Evolutionary conservation across 2,113 vertebrate species (phyloP).

Genomic region (Cygnus buccinator): DNA sequence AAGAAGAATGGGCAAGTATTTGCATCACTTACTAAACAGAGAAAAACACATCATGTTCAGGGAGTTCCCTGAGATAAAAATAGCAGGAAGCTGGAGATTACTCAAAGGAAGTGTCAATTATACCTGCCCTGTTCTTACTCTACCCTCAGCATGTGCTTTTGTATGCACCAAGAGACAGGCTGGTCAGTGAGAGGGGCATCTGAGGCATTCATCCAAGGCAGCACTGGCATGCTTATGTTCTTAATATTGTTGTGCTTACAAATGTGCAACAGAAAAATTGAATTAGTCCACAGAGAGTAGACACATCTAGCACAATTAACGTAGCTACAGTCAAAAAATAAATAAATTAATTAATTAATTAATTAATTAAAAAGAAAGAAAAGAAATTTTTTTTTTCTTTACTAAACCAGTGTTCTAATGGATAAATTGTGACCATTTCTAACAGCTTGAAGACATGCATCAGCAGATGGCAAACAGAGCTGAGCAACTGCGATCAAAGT

Average conservation of each 20-base stretch:
- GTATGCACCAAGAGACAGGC: background rate
- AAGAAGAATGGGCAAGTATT: background rate
- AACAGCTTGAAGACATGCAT: background rate
- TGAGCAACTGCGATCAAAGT: background rate
- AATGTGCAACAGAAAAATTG: background rate
- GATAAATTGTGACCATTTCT: background rate
- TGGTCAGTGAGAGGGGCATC: rapidly evolving
- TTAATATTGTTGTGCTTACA: background rate
- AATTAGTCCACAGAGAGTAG: background rate
- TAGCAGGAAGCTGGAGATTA: background rate
- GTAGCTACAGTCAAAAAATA: background rate
- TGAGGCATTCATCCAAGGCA: background rate
- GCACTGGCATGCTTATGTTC: background rate
- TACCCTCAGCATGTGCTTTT: background rate
- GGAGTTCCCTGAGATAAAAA: background rate
- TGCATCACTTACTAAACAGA: background rate
- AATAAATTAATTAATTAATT: background rate
- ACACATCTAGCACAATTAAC: background rate
- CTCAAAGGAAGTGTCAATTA: background rate
- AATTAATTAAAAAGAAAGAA: background rate
- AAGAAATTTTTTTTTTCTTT: background rate
- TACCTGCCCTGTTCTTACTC: background rate
- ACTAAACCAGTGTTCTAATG: background rate
- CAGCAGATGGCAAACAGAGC: background rate
- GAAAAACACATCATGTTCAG: background rate